These are phyloP conservation scores for Drosophila atripex DNA, from an alignment of 2,888 invertebrate species.

Conservation along the genomic window DNA sequence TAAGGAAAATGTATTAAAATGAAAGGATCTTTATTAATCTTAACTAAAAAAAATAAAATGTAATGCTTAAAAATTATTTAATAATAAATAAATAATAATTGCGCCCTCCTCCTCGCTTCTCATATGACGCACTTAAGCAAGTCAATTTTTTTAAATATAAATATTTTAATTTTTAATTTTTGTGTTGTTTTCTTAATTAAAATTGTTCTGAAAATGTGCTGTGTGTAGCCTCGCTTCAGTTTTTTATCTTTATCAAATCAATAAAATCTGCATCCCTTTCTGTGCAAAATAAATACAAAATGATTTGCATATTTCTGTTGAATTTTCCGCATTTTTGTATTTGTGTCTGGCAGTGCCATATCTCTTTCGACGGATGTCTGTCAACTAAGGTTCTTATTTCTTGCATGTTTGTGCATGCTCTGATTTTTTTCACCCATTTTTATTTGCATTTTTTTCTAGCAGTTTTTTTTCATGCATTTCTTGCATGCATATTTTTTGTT, in stretches of 20 bases:
- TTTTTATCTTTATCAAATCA: constrained; percentile 1
- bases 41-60: too few species aligned
- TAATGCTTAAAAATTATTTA: too few species aligned
- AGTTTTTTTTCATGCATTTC: neutral
- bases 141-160: neutral
- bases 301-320: constrained; percentile 14
- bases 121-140: too few species aligned
- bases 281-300: constrained; percentile 3
- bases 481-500: constrained; percentile 10
- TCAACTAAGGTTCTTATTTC: neutral
- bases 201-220: neutral
- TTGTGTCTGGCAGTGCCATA: neutral
- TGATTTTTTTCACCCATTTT: neutral
- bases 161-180: neutral
- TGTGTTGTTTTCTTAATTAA: too few species aligned
- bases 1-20: too few species aligned
- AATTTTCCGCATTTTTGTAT: neutral
- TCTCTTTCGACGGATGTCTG: neutral
- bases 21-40: too few species aligned
- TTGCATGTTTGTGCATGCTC: constrained; percentile 11
- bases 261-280: constrained; percentile 3
- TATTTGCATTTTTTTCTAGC: too few species aligned
- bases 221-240: neutral
- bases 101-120: too few species aligned
- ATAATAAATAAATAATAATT: too few species aligned